Evolutionary conservation across 2,888 invertebrate genomes (phyloP).

Genomic region (Apamea crenata): DNA sequence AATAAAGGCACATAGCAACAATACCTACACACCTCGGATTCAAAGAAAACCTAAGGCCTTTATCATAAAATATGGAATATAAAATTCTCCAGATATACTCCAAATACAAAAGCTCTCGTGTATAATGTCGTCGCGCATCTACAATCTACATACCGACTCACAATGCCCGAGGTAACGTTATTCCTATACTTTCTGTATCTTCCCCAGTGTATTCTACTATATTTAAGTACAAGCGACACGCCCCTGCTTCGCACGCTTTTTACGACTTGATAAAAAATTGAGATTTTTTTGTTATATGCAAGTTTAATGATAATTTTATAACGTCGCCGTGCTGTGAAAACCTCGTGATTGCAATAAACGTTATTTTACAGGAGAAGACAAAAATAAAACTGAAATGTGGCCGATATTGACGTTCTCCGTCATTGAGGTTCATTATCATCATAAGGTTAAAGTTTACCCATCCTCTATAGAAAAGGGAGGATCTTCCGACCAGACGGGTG

Average conservation of each 20-base stretch:
- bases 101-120: conserved; percentile 46
- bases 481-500: too few relatives aligned
- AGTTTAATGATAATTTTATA: not conserved
- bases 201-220: conserved; percentile 28
- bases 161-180: conserved; percentile 37
- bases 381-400: too few relatives aligned
- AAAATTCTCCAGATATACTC: conserved; percentile 35
- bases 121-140: conserved; percentile 36
- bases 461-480: too few relatives aligned
- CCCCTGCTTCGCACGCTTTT: not conserved
- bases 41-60: conserved; percentile 32
- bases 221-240: not conserved
- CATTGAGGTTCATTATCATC: too few relatives aligned
- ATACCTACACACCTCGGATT: not conserved
- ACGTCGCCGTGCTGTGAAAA: not conserved
- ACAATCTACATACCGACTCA: conserved; percentile 23
- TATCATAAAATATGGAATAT: conserved; percentile 66
- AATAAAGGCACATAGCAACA: not conserved
- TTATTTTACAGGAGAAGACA: not conserved
- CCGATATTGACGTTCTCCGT: too few relatives aligned
- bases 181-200: conserved; percentile 3
- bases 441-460: too few relatives aligned
- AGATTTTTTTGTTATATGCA: not conserved
- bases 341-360: not conserved
- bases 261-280: not conserved